phyloP scores from a whole-genome alignment of 1,140 invertebrate genomes.

The Polyergus mexicanus region DNA sequence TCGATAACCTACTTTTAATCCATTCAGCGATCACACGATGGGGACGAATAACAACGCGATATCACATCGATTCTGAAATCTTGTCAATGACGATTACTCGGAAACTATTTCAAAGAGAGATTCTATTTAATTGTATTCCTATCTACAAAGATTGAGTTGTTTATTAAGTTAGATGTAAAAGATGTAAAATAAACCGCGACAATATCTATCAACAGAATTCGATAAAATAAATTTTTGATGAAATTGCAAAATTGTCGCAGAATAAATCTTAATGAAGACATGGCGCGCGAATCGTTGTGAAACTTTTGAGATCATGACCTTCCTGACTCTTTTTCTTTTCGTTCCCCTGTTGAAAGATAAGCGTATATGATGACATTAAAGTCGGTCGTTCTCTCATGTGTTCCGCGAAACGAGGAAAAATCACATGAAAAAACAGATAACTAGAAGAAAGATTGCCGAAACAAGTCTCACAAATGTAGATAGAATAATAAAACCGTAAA shows the following conservation, averaged over 20 bases:
- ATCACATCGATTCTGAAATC: not conserved
- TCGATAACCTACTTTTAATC: constrained; percentile 55
- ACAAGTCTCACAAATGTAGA: not conserved
- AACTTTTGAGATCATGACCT: constrained; percentile 80
- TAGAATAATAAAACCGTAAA: not conserved
- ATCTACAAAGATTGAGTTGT: not conserved
- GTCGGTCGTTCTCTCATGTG: constrained; percentile 49
- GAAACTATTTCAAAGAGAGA: not conserved
- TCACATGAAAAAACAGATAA: not conserved
- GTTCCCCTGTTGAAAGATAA: constrained; percentile 62
- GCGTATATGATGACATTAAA: constrained; percentile 51
- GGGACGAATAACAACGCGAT: not conserved
- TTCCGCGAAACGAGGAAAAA: constrained; percentile 25
- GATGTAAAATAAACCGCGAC: not conserved
- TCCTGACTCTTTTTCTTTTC: constrained; percentile 60
- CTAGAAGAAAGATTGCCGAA: constrained; percentile 12
- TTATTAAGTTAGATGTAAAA: not conserved
- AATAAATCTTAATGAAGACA: constrained; percentile 57
- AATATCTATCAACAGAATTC: not conserved
- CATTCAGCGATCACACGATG: constrained; percentile 38
- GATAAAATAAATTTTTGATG: not conserved
- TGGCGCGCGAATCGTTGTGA: constrained; percentile 77
- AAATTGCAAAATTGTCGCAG: constrained; percentile 14
- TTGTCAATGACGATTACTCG: not conserved
- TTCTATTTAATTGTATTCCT: not conserved